Evolutionary conservation across 2,888 invertebrate species (phyloP).

Genomic region (Sialis fuliginosa): DNA sequence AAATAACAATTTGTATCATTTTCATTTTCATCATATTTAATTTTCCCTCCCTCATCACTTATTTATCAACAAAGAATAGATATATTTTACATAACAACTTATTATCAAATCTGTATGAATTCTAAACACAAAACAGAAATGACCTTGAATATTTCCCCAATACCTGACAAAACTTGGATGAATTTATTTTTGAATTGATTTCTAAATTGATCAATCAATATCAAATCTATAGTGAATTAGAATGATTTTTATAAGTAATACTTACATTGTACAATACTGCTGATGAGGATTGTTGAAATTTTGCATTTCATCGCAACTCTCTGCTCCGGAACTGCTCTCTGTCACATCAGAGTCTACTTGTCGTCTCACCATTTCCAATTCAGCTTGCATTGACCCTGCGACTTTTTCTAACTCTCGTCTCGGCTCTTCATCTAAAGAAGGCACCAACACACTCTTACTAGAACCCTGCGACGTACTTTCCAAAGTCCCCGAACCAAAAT

Average conservation of each 20-base stretch:
- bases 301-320: constrained; percentile 81
- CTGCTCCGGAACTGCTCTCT: constrained; percentile 83
- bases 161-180: too few relatives aligned
- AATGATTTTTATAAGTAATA: constrained; percentile 14
- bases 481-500: constrained; percentile 34
- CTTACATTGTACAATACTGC: constrained; percentile 65
- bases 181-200: too few relatives aligned
- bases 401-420: constrained; percentile 47
- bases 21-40: too few relatives aligned
- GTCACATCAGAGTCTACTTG: constrained; percentile 86
- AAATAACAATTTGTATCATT: too few relatives aligned
- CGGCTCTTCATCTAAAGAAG: constrained; percentile 25
- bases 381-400: constrained; percentile 52
- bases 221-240: too few relatives aligned
- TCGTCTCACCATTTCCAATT: constrained; percentile 53
- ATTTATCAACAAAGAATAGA: too few relatives aligned
- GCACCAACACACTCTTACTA: constrained; percentile 18
- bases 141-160: too few relatives aligned
- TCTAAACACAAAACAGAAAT: too few relatives aligned
- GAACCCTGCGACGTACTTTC: constrained; percentile 17
- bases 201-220: too few relatives aligned
- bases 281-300: constrained; percentile 60
- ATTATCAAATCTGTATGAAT: too few relatives aligned
- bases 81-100: too few relatives aligned
- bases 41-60: too few relatives aligned